phyloP scores from a whole-genome alignment of 2,888 invertebrate genomes.

The Trichogramma dendrolimi region DNA sequence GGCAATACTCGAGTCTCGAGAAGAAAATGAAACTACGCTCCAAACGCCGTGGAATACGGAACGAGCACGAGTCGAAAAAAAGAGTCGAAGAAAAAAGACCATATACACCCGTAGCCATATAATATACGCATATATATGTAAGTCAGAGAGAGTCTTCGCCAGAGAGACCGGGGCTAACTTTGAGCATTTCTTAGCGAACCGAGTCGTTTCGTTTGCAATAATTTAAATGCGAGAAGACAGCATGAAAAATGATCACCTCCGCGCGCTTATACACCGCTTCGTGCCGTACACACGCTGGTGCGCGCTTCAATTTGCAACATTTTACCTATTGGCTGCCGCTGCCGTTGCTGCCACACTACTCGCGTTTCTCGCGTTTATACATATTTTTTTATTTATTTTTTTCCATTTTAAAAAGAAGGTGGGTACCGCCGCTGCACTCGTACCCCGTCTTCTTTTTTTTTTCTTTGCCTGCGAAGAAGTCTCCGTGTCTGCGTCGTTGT shows the following conservation, averaged over 20 bases:
- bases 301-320: conserved; percentile 50
- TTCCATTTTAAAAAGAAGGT: too few species aligned
- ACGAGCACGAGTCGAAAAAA: conserved; percentile 8
- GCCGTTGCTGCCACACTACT: too few species aligned
- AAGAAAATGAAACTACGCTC: conserved; percentile 16
- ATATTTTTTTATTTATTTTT: too few species aligned
- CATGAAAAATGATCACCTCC: conserved; percentile 49
- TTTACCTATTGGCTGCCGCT: conserved; percentile 39
- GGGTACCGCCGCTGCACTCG: too few species aligned
- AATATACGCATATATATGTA: conserved; percentile 6
- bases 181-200: conserved; percentile 47
- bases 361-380: too few species aligned
- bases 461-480: too few species aligned
- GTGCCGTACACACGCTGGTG: conserved; percentile 31
- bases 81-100: neutral
- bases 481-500: too few species aligned
- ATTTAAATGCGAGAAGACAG: conserved; percentile 47
- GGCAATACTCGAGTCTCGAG: neutral
- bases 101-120: conserved; percentile 11
- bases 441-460: too few species aligned
- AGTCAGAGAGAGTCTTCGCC: conserved; percentile 21
- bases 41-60: conserved; percentile 3
- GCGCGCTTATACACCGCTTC: too few species aligned
- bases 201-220: conserved; percentile 47
- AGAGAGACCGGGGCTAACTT: conserved; percentile 35